Conservation (phyloP, 1,140 invertebrate species). For the Nixonia krombeini region DNA sequence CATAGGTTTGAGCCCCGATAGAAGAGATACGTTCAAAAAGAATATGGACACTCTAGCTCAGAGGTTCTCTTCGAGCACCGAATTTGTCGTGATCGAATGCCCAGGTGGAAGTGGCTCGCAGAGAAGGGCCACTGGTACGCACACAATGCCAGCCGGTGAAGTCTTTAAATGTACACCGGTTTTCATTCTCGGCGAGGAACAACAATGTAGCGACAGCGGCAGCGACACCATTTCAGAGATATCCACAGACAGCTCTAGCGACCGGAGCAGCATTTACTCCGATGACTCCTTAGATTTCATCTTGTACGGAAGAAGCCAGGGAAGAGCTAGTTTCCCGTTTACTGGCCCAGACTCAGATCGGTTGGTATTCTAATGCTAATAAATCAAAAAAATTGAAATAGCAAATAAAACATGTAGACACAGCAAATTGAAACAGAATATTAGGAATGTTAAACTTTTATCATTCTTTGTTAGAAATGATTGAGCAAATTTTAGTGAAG, state of each 20-base stretch:
- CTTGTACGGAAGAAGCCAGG: slow-evolving; percentile 64
- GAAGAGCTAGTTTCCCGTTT: slow-evolving; percentile 65
- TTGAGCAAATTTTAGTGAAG: too few relatives aligned
- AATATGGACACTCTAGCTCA: slow-evolving; percentile 71
- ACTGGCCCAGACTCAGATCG: slow-evolving; percentile 52
- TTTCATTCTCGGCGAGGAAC: slow-evolving; percentile 70
- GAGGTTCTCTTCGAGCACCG: slow-evolving; percentile 62
- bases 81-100: slow-evolving; percentile 63
- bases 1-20: slow-evolving; percentile 66
- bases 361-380: slow-evolving; percentile 12
- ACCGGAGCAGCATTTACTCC: slow-evolving; percentile 74
- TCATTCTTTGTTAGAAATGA: too few relatives aligned
- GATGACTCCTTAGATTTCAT: slow-evolving; percentile 73
- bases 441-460: too few relatives aligned
- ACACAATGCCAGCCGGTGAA: slow-evolving; percentile 70
- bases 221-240: slow-evolving; percentile 74
- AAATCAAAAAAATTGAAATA: neutral
- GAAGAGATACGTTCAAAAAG: slow-evolving; percentile 68
- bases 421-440: too few relatives aligned
- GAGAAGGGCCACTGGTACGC: slow-evolving; percentile 66
- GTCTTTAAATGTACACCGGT: slow-evolving; percentile 73
- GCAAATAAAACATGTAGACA: too few relatives aligned
- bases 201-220: slow-evolving; percentile 71
- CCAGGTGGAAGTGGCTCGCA: slow-evolving; percentile 27
- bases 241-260: slow-evolving; percentile 74